Conservation (phyloP, 2,888 invertebrate genomes). For the Epiblema foenella region DNA sequence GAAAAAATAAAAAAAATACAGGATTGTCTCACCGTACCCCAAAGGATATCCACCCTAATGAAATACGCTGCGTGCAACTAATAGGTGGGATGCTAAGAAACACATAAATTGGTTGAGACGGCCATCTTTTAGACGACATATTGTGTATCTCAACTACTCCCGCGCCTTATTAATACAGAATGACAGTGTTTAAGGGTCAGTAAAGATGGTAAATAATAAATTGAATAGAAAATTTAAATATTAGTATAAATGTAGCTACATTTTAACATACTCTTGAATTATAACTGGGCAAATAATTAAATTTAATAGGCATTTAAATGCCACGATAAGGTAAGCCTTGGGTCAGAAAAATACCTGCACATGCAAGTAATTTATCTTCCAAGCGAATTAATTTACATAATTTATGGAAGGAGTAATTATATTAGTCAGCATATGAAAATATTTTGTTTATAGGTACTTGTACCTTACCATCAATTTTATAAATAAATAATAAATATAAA, state of each 20-base stretch:
- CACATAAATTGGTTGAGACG: conserved; percentile 80
- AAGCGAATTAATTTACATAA: too few relatives aligned
- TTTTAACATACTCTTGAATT: too few relatives aligned
- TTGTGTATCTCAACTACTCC: neutral
- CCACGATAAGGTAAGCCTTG: too few relatives aligned
- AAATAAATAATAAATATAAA: too few relatives aligned
- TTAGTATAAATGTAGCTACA: neutral
- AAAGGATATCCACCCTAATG: conserved; percentile 57
- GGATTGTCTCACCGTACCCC: conserved; percentile 4
- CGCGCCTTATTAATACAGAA: neutral
- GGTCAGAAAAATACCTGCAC: too few relatives aligned
- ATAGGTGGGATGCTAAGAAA: conserved; percentile 83
- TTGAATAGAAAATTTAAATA: neutral
- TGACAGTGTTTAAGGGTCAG: neutral
- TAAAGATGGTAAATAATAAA: neutral
- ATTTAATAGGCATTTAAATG: too few relatives aligned
- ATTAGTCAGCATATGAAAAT: too few relatives aligned
- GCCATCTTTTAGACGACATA: conserved; percentile 83
- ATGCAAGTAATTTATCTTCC: too few relatives aligned
- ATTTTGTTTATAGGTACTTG: too few relatives aligned
- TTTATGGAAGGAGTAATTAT: too few relatives aligned
- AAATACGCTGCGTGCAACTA: conserved; percentile 81
- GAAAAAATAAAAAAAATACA: neutral
- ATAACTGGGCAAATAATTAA: too few relatives aligned
- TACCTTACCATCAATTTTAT: too few relatives aligned